Evolutionary conservation across 1,140 invertebrate species (phyloP).

Genomic region (Diabrotica virgifera): DNA sequence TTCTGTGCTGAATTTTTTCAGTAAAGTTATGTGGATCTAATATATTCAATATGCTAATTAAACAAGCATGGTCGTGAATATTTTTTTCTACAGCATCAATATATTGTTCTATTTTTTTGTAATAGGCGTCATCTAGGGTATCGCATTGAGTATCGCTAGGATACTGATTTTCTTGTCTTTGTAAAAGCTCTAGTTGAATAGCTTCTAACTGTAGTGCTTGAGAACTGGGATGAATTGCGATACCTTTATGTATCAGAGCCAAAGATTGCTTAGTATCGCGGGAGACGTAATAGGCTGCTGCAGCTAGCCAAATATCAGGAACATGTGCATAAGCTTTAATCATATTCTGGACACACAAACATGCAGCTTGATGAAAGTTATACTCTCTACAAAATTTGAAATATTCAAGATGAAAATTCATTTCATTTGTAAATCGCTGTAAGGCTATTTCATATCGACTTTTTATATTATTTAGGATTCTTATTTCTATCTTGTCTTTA

Average conservation of each 20-base stretch:
- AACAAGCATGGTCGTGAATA: conserved; percentile 27
- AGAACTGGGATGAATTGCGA: conserved; percentile 25
- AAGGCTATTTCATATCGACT: conserved; percentile 34
- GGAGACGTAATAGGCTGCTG: conserved; percentile 20
- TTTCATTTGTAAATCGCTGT: conserved; percentile 33
- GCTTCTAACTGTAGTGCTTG: conserved; percentile 21
- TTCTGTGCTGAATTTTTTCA: conserved; percentile 23
- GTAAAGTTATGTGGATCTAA: conserved; percentile 28
- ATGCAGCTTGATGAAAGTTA: conserved; percentile 25
- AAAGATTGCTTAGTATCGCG: conserved; percentile 11
- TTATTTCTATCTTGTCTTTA: conserved; percentile 33
- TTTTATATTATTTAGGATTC: conserved; percentile 35
- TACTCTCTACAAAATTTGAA: conserved; percentile 37
- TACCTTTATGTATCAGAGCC: conserved; percentile 25
- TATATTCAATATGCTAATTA: conserved; percentile 30
- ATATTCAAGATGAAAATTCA: conserved; percentile 28
- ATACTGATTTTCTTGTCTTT: conserved; percentile 10
- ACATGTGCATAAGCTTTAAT: conserved; percentile 28
- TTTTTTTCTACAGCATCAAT: conserved; percentile 25
- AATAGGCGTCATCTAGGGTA: conserved; percentile 19
- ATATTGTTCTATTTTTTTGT: conserved; percentile 26
- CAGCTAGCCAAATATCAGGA: conserved; percentile 23
- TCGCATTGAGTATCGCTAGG: neutral
- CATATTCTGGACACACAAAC: conserved; percentile 32
- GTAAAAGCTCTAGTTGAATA: conserved; percentile 26